Evolutionary conservation across 37 sponge, comb jelly and placozoan species (phyloP).

Genomic region (Aphrocallistes beatrix): DNA sequence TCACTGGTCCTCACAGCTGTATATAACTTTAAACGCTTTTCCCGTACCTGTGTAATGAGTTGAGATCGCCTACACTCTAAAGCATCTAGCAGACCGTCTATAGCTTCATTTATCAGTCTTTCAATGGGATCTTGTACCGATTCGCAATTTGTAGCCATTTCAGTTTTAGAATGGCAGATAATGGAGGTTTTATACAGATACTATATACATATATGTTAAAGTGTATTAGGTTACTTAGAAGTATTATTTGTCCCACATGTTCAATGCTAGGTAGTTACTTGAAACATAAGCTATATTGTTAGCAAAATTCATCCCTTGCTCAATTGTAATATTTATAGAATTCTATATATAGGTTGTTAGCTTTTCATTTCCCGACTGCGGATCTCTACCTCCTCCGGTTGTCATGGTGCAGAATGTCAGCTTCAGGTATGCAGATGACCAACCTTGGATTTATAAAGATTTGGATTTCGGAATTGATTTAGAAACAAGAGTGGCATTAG

Average conservation of each 20-base stretch:
- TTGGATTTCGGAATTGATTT: constrained; percentile 89
- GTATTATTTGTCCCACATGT: too few relatives aligned
- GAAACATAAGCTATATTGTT: too few relatives aligned
- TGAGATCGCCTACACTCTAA: background rate
- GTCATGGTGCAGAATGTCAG: constrained; percentile 85
- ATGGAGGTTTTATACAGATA: too few relatives aligned
- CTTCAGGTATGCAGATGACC: constrained; percentile 43
- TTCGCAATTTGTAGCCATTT: too few relatives aligned
- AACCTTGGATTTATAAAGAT: constrained; percentile 55
- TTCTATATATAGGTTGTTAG: constrained; percentile 32
- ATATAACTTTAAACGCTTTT: background rate
- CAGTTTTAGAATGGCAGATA: too few relatives aligned
- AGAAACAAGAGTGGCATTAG: constrained; percentile 77
- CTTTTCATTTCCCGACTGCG: constrained; percentile 85
- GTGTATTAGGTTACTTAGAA: too few relatives aligned
- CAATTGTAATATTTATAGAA: background rate
- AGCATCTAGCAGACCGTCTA: background rate
- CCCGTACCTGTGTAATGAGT: background rate
- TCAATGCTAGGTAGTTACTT: too few relatives aligned
- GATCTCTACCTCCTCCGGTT: constrained; percentile 77
- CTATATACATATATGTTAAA: too few relatives aligned
- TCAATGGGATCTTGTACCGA: background rate
- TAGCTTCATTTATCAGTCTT: background rate
- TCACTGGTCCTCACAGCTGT: background rate
- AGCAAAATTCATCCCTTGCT: too few relatives aligned